Evolutionary conservation across 2,797 vertebrate genomes (phyloP), one percentile per base, ranked within the genome.

Genomic region (Helicolenus hilgendorfi): DNA sequence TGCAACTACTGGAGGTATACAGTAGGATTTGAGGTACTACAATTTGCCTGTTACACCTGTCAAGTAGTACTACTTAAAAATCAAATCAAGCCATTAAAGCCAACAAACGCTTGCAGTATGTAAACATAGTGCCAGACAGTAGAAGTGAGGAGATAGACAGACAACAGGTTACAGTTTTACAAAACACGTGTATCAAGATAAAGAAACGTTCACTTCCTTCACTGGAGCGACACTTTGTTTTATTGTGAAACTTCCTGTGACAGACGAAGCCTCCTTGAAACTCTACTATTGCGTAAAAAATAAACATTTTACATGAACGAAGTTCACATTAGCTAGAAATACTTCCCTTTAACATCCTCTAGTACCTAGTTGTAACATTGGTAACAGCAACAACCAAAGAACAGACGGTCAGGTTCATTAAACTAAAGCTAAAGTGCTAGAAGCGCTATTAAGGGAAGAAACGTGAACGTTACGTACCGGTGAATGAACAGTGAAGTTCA

Each of bases 241-340:
- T 15, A 31, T 69, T 84, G 35, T 56, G 77, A 86, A 56, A 90
- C 85, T 77, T 92, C 81, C 91, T 72, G 68, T 1, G n/a, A 53
- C 69, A 56, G 0, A 73, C 9, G 9, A 53, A 69, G 4, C 10
- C 41, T 58, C 35, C 1, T 3, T 38, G 4, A 24, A 36, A 26
- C 15, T 2, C 20, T 1, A 24, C 0, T 2, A 4, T 8, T 63
- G 11, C 9, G 20, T 1, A 24, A 58, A 67, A n/a, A 58, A 62
- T 26, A 14, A 20, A 71, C 2, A 0, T 26, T 56, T 33, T 1
- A 31, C 13, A 15, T 4, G 13, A n/a, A 58, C 14, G 11, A n/a
- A 65, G 24, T 14, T 41, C 27, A 35, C n/a, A 10, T 13, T 14
- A 31, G 5, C 14, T 18, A 11, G 4, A 71, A 1, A 20, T 7